A percentile compares a stretch with the other conserved stretches of the same genome.
These are phyloP conservation scores for Diaprepes abbreviatus DNA, from an alignment of 2,888 invertebrate genomes.

Conservation along the genomic window DNA sequence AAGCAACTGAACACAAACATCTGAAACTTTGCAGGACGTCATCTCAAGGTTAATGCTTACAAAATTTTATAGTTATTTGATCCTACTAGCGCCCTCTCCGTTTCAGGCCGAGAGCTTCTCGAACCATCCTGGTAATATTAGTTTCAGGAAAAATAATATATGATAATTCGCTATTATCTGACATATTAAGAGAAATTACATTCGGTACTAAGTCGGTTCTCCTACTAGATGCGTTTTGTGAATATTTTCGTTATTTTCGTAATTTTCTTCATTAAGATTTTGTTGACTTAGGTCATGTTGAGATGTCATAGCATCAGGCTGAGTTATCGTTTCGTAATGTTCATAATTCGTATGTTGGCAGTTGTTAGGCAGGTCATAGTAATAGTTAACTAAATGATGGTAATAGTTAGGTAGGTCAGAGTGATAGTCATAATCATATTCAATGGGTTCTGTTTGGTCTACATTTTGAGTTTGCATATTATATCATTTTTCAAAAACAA, in stretches of 20 bases:
- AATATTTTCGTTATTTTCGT: not conserved
- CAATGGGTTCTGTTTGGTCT: not conserved
- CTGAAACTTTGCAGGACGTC: too few relatives aligned
- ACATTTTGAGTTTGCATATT: not conserved
- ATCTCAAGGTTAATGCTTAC: too few relatives aligned
- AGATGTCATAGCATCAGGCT: not conserved
- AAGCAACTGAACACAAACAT: too few relatives aligned
- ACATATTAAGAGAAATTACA: not conserved
- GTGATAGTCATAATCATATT: not conserved
- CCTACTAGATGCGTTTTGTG: not conserved
- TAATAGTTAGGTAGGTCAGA: not conserved
- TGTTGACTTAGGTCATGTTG: not conserved
- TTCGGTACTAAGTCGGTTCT: not conserved
- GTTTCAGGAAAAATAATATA: constrained; percentile 9
- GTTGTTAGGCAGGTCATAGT: too few relatives aligned
- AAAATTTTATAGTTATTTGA: too few relatives aligned
- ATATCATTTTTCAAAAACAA: not conserved
- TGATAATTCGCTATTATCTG: too few relatives aligned
- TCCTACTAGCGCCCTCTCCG: too few relatives aligned
- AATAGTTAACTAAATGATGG: not conserved
- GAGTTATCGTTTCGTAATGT: too few relatives aligned
- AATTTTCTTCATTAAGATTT: not conserved
- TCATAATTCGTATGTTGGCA: too few relatives aligned
- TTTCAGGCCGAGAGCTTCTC: too few relatives aligned
- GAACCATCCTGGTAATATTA: too few relatives aligned